These are phyloP conservation scores for Heteronetta atricapilla DNA, from an alignment of 2,113 vertebrate species.

Conservation along the genomic window DNA sequence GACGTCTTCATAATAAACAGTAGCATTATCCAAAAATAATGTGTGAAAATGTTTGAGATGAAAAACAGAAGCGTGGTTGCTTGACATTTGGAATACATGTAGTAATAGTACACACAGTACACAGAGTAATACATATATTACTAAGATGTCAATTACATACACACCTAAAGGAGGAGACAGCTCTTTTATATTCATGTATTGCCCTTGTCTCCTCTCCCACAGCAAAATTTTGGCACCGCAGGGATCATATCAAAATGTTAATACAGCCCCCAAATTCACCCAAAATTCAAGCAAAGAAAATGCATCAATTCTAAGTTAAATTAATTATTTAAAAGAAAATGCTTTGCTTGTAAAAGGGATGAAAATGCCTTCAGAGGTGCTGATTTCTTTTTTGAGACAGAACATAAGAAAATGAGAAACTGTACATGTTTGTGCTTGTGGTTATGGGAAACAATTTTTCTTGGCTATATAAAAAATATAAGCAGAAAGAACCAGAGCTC, in stretches of 20 bases:
- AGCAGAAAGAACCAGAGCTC: not conserved
- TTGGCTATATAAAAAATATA: not conserved
- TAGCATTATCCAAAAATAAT: not conserved
- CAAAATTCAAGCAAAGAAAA: not conserved
- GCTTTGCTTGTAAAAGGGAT: not conserved
- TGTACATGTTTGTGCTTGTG: not conserved
- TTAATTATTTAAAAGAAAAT: slow-evolving; percentile 15
- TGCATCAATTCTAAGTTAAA: not conserved
- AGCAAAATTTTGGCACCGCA: not conserved
- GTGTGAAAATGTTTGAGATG: not conserved
- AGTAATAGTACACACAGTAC: no score
- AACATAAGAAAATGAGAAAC: not conserved
- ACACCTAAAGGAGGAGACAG: not conserved
- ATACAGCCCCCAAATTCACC: not conserved
- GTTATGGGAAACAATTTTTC: not conserved
- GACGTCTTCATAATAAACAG: not conserved
- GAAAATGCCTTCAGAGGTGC: not conserved
- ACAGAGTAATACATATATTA: not conserved
- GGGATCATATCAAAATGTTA: not conserved
- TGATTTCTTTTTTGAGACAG: not conserved
- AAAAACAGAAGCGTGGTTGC: not conserved
- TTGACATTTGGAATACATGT: not conserved
- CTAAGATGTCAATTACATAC: not conserved
- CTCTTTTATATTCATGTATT: not conserved
- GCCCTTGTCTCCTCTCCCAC: not conserved